phyloP scores from a whole-genome alignment of 2,113 vertebrate species.

The Rostratula benghalensis region DNA sequence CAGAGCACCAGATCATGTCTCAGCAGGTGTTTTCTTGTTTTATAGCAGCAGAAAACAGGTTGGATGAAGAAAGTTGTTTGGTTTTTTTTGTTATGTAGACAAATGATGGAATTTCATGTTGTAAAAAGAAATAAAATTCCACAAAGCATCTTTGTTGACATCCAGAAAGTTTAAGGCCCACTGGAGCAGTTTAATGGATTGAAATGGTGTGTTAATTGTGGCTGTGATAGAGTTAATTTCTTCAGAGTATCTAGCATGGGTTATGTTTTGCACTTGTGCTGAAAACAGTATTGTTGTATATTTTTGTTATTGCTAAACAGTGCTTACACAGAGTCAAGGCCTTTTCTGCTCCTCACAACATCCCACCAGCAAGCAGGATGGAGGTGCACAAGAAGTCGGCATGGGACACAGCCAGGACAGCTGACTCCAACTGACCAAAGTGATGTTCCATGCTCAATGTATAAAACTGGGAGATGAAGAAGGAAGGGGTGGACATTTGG shows the following conservation, averaged over 20 bases:
- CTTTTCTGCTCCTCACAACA: background rate
- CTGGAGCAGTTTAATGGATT: background rate
- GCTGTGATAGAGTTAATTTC: background rate
- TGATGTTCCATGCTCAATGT: background rate
- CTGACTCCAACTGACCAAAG: background rate
- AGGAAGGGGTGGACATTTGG: background rate
- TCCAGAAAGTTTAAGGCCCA: background rate
- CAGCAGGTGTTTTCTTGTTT: background rate
- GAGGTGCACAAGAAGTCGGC: accelerated
- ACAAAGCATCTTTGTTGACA: background rate
- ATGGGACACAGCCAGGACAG: background rate
- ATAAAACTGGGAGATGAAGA: background rate
- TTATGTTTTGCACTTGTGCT: background rate
- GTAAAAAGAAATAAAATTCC: background rate
- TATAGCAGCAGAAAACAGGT: background rate
- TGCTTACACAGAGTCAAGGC: background rate
- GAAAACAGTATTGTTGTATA: background rate
- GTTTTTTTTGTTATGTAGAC: background rate
- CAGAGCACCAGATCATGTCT: background rate
- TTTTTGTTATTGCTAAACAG: background rate
- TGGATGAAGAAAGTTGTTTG: background rate
- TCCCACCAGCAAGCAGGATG: background rate
- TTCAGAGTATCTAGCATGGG: background rate
- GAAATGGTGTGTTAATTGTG: background rate
- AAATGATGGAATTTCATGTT: background rate